Evolutionary conservation across 30 jellyfish, hydroid and myxozoan genomes (phyloP), one percentile per base, ranked within the genome.

Genomic region (Chironex yamaguchii): DNA sequence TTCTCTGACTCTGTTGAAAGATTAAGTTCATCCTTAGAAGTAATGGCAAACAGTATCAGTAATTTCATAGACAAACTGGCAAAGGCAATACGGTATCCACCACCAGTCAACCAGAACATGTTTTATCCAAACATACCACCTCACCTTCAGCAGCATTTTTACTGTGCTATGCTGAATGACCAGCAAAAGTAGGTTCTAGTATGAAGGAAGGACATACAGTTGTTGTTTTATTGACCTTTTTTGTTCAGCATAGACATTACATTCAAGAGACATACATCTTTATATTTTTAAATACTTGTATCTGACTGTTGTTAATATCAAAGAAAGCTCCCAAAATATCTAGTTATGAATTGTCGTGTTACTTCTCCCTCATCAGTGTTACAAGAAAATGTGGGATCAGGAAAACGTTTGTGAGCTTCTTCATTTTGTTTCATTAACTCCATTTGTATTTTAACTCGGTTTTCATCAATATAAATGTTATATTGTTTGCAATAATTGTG

Each of bases 401-500:
- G 86, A 2, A 36, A 12, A 49, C 65, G 62, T 20, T 2, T 35
- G 31, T 51, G 49, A 6, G n/a, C 20, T 22, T 49, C 22, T 27
- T 73, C 86, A 22, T 34, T 50, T 36, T 13, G 26, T 34, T 58
- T 58, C 62, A 34, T 29, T 50, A 53, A 33, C 71, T 6, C 82
- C 35, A 64, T 53, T 62, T 77, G 85, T 2, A 17, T 63, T 54
- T 79, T 31, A 42, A 29, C 42, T 33, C 27, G 21, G 1, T 34
- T 72, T 29, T 49, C 69, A 68, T 84, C 94, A 23, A 84, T 2
- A 26, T 3, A 0, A 0, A 52, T 23, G 24, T 84, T 84, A 53
- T 58, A 30, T 28, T 33, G 42, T 62, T 83, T 92, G 49, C 96
- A 91, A 67, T 49, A 75, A 69, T 91, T 91, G 76, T 91, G 96